Evolutionary conservation across 92 coral and sea anemone species (phyloP).

Genomic region (Porites evermanni): DNA sequence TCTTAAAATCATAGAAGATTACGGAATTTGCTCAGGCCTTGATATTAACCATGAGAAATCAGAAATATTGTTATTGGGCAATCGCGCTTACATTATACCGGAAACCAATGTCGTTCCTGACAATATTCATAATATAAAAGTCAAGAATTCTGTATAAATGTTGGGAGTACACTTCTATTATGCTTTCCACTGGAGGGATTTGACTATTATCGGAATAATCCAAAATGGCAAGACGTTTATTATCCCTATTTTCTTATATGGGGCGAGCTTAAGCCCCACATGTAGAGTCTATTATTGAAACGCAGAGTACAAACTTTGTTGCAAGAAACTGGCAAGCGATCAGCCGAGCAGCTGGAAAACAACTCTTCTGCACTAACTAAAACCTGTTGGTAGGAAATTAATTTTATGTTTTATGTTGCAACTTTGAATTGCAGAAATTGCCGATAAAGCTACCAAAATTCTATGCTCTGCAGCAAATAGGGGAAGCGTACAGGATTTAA

Average conservation of each 20-base stretch:
- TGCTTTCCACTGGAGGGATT: constrained; percentile 27
- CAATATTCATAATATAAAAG: constrained; percentile 37
- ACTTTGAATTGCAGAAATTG: constrained; percentile 40
- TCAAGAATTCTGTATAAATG: constrained; percentile 24
- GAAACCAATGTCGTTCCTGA: constrained; percentile 23
- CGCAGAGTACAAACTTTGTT: constrained; percentile 37
- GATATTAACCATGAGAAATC: constrained; percentile 46
- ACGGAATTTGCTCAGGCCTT: too few species aligned
- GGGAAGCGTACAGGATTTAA: constrained; percentile 2
- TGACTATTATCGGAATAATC: constrained; percentile 24
- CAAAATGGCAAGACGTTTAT: constrained; percentile 41
- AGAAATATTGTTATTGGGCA: constrained; percentile 38
- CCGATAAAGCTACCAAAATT: constrained; percentile 40
- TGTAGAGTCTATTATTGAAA: constrained; percentile 40
- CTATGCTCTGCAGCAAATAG: constrained; percentile 16
- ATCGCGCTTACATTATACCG: constrained; percentile 4
- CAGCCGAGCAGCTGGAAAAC: constrained; percentile 33
- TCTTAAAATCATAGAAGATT: too few species aligned
- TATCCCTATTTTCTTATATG: constrained; percentile 34
- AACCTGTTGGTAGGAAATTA: constrained; percentile 39
- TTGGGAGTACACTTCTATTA: constrained; percentile 34
- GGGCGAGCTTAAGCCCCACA: constrained; percentile 41
- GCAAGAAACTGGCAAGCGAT: constrained; percentile 21
- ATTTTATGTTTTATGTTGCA: constrained; percentile 17
- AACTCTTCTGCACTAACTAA: constrained; percentile 30